phyloP scores from a whole-genome alignment of 2,888 invertebrate species.

The Cerastis rubricosa region DNA sequence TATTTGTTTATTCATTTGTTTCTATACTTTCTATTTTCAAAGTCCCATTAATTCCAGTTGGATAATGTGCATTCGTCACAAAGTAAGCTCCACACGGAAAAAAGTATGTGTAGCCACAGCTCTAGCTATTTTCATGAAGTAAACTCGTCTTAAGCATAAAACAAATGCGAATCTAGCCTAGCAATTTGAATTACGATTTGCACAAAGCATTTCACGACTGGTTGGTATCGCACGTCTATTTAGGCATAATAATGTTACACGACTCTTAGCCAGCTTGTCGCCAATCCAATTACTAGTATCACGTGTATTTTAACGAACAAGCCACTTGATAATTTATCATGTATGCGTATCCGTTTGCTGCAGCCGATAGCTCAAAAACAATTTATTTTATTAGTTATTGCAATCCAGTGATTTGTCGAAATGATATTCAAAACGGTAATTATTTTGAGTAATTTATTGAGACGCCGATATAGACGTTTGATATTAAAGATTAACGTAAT shows the following conservation, averaged over 20 bases:
- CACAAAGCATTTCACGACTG: slow-evolving; percentile 30
- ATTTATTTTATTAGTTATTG: slow-evolving; percentile 38
- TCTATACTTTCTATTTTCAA: slow-evolving; percentile 8
- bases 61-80: no score
- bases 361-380: slow-evolving; percentile 27
- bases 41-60: not conserved
- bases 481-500: slow-evolving; percentile 37
- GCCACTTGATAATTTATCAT: slow-evolving; percentile 32
- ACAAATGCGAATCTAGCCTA: slow-evolving; percentile 15
- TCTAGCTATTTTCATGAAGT: no score
- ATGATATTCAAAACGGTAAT: slow-evolving; percentile 34
- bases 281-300: slow-evolving; percentile 34
- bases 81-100: no score
- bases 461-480: slow-evolving; percentile 7
- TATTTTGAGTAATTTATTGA: slow-evolving; percentile 44
- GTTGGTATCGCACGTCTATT: slow-evolving; percentile 27
- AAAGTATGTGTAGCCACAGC: no score
- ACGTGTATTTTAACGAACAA: slow-evolving; percentile 28
- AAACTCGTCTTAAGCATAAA: not conserved
- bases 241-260: slow-evolving; percentile 24
- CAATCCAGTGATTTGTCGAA: slow-evolving; percentile 33
- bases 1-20: not conserved
- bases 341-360: slow-evolving; percentile 34
- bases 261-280: slow-evolving; percentile 53
- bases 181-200: slow-evolving; percentile 8